Percentiles rank a stretch among this genome's conserved stretches.
phyloP scores from a whole-genome alignment of 2,888 invertebrate genomes.

The Lottia scabra region DNA sequence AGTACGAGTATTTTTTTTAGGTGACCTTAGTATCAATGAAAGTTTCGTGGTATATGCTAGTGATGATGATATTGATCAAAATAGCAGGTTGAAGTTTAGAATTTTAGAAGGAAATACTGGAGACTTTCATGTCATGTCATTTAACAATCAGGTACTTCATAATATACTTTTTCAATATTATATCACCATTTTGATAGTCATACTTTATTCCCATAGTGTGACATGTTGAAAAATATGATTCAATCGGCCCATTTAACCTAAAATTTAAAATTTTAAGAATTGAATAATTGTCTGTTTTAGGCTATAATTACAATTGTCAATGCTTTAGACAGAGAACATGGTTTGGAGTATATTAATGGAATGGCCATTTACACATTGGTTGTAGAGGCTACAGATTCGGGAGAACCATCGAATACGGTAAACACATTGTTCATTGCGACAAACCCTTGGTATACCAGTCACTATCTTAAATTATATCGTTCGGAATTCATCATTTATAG shows the following conservation, averaged over 20 bases:
- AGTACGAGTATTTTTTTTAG: constrained; percentile 12
- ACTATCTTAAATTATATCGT: no score
- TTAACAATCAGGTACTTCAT: no score
- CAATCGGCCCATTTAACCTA: not conserved
- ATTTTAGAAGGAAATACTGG: constrained; percentile 13
- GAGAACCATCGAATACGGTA: not conserved
- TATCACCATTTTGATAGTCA: no score
- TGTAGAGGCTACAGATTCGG: constrained; percentile 17
- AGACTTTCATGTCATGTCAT: no score
- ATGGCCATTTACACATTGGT: not conserved
- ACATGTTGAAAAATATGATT: no score
- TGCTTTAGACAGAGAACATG: constrained; percentile 29
- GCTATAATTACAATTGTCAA: constrained; percentile 16
- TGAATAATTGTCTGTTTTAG: constrained; percentile 13
- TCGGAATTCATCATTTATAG: no score
- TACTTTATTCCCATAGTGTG: no score
- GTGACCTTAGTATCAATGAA: constrained; percentile 17
- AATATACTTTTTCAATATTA: no score
- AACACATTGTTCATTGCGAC: no score
- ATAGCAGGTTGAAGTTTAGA: constrained; percentile 23
- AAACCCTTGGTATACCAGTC: no score
- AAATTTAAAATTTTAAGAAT: not conserved
- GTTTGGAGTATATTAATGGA: not conserved
- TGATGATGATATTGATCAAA: constrained; percentile 27
- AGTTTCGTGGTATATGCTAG: constrained; percentile 14